These are phyloP conservation scores for Lissonota sp. DNA, from an alignment of 2,888 invertebrate species.

Conservation along the genomic window DNA sequence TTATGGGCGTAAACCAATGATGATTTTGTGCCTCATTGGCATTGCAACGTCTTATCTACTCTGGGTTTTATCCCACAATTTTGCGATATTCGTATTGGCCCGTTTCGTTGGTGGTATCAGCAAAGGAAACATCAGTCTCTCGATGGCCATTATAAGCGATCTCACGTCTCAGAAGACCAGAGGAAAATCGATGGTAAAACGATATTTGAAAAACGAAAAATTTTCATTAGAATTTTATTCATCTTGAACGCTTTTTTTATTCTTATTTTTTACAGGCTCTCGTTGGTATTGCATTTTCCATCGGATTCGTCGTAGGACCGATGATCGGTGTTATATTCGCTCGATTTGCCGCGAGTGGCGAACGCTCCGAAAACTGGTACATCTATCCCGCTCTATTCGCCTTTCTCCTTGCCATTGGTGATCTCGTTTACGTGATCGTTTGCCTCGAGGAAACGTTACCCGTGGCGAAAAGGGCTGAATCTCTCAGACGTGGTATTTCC, in stretches of 20 bases:
- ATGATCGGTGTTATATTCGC: constrained; percentile 96
- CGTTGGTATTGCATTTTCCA: constrained; percentile 97
- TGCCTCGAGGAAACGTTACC: constrained; percentile 94
- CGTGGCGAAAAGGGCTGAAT: constrained; percentile 88
- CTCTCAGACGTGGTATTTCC: constrained; percentile 87
- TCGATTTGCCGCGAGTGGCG: constrained; percentile 86
- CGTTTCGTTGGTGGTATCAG: constrained; percentile 97
- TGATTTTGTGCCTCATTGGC: constrained; percentile 94
- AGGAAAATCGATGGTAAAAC: constrained; percentile 95
- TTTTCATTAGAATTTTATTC: neutral
- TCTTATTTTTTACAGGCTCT: constrained; percentile 89
- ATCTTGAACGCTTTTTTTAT: neutral
- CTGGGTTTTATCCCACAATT: constrained; percentile 95
- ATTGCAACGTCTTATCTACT: constrained; percentile 93
- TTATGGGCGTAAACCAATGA: constrained; percentile 94
- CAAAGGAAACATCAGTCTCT: constrained; percentile 98
- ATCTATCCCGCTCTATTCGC: constrained; percentile 92
- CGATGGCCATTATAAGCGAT: constrained; percentile 98
- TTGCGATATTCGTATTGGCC: constrained; percentile 95
- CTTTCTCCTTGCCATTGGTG: constrained; percentile 89
- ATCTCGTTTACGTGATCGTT: constrained; percentile 90
- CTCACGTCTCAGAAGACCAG: constrained; percentile 93
- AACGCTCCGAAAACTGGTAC: constrained; percentile 90
- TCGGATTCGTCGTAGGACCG: constrained; percentile 99
- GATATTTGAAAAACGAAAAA: neutral